phyloP scores from a whole-genome alignment of 1,140 invertebrate genomes.

The Scaptomyza hsui region DNA sequence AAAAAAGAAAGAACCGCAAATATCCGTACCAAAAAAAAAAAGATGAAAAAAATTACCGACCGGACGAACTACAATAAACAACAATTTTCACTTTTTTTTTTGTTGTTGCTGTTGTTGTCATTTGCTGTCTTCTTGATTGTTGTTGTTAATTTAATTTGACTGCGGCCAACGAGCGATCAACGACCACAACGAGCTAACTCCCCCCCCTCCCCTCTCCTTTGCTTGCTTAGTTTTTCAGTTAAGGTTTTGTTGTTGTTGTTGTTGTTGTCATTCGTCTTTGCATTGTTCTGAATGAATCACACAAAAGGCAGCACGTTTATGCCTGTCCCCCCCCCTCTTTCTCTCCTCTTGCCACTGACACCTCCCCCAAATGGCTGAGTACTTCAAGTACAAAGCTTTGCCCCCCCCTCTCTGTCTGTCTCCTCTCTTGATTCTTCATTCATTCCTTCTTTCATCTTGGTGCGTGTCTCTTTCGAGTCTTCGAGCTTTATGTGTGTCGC shows the following conservation, averaged over 20 bases:
- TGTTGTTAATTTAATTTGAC: slow-evolving; percentile 74
- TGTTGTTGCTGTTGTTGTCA: slow-evolving; percentile 30
- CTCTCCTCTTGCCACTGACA: not conserved
- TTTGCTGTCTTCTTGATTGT: slow-evolving; percentile 22
- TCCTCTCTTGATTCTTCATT: slow-evolving; percentile 14
- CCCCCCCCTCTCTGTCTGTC: slow-evolving; percentile 1
- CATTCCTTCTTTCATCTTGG: slow-evolving; percentile 24
- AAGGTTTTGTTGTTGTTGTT: slow-evolving; percentile 29
- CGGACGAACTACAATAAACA: slow-evolving; percentile 67
- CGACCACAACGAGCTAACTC: slow-evolving; percentile 49
- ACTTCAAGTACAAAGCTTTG: not conserved
- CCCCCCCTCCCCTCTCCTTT: slow-evolving; percentile 7
- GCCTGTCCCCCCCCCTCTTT: slow-evolving; percentile 8
- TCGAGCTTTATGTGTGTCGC: slow-evolving; percentile 55
- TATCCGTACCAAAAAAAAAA: slow-evolving; percentile 62
- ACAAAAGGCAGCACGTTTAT: slow-evolving; percentile 60
- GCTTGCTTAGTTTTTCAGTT: slow-evolving; percentile 42
- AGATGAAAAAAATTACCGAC: slow-evolving; percentile 53
- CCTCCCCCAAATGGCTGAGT: not conserved
- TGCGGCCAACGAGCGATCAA: slow-evolving; percentile 70
- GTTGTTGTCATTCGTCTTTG: slow-evolving; percentile 45
- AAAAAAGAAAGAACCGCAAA: slow-evolving; percentile 63
- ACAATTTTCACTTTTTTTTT: slow-evolving; percentile 70
- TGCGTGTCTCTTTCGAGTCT: slow-evolving; percentile 32
- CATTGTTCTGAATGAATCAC: slow-evolving; percentile 78